These are phyloP conservation scores for Antechinus stuartii DNA, from an alignment of 2,113 vertebrate genomes.

Conservation along the genomic window DNA sequence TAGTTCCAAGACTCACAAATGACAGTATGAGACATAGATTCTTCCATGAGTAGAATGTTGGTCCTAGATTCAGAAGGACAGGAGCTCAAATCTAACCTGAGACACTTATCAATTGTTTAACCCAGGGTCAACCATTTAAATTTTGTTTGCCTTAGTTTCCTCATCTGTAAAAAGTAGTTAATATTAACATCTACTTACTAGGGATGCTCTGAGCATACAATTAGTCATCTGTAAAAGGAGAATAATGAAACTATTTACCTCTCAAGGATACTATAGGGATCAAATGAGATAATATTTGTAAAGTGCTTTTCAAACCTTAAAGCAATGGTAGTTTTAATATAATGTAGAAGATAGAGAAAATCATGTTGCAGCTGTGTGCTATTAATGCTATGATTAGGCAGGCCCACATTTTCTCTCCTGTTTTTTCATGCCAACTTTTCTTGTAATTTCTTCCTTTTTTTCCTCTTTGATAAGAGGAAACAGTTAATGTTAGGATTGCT, in stretches of 20 bases:
- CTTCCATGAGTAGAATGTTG: neutral
- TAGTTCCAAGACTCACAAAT: neutral
- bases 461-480: constrained; percentile 2
- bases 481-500: neutral
- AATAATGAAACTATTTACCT: neutral
- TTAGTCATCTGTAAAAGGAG: neutral
- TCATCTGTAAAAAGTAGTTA: neutral
- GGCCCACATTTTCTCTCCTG: neutral
- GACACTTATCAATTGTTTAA: neutral
- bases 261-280: neutral
- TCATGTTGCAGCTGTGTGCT: neutral
- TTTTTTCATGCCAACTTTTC: neutral
- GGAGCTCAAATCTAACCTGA: neutral
- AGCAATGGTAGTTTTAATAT: neutral
- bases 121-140: neutral
- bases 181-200: neutral
- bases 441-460: neutral
- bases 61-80: neutral
- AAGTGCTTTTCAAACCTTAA: neutral
- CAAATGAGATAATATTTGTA: neutral
- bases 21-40: neutral
- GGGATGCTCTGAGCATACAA: neutral
- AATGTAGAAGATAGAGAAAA: neutral
- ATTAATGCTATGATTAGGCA: neutral
- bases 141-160: neutral